A percentile compares a stretch with the other conserved stretches of the same genome.
Conservation (phyloP, 2,888 invertebrate species). For the Mamestra brassicae region DNA sequence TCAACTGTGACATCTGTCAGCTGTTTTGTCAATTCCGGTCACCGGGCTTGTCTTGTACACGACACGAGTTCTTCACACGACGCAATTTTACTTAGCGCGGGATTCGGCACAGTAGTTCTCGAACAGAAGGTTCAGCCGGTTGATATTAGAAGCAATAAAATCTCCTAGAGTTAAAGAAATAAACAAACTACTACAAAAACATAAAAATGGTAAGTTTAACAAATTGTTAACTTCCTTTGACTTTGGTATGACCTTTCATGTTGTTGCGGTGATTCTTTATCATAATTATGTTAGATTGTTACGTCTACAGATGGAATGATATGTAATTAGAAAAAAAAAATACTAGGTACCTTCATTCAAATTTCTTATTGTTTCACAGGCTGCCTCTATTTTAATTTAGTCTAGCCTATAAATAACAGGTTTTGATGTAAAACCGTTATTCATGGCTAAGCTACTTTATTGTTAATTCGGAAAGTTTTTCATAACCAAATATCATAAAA, state of each 20-base stretch:
- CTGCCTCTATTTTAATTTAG: background rate
- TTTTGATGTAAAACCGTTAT: constrained; percentile 9
- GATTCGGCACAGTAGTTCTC: constrained; percentile 38
- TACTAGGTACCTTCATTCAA: background rate
- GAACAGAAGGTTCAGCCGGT: constrained; percentile 33
- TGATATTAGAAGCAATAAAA: constrained; percentile 28
- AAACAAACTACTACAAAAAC: constrained; percentile 13
- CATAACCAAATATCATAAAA: background rate
- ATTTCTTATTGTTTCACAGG: background rate
- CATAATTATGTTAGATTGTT: constrained; percentile 25
- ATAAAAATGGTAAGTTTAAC: constrained; percentile 80
- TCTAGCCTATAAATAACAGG: background rate
- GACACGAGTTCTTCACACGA: constrained; percentile 33
- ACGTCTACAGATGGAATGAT: background rate
- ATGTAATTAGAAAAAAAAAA: background rate
- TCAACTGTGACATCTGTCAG: constrained; percentile 38
- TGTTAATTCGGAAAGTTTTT: background rate
- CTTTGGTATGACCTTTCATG: constrained; percentile 84
- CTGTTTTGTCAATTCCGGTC: constrained; percentile 27
- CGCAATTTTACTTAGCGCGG: constrained; percentile 34
- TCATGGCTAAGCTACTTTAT: background rate
- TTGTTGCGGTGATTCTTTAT: constrained; percentile 31
- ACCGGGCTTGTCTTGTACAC: constrained; percentile 17
- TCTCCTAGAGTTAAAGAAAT: constrained; percentile 28
- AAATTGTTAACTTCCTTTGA: constrained; percentile 74